A percentile compares a stretch with the other conserved stretches of the same genome.
These are phyloP conservation scores for Drosophila pegasa DNA, from an alignment of 2,888 invertebrate species.

Conservation along the genomic window DNA sequence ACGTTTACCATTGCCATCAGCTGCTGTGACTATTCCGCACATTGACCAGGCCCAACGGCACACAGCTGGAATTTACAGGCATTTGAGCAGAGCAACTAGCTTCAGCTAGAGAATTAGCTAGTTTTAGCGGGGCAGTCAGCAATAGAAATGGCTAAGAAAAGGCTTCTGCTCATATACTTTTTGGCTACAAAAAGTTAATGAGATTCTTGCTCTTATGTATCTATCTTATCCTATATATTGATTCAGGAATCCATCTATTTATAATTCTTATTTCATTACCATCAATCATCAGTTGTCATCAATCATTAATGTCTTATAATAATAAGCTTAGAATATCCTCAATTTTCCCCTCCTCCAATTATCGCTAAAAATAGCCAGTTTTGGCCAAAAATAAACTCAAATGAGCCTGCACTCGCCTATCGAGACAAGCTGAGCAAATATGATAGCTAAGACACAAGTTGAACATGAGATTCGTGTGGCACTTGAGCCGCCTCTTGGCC, in stretches of 20 bases:
- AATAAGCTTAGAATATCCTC: background rate
- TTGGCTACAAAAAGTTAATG: too few species aligned
- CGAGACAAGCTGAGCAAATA: constrained; percentile 58
- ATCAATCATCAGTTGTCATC: constrained; percentile 1
- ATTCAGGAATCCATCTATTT: background rate
- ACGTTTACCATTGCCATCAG: constrained; percentile 57
- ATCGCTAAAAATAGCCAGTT: background rate
- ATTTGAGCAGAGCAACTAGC: background rate
- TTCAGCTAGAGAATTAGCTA: background rate
- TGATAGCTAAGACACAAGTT: constrained; percentile 57
- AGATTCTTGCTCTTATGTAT: background rate
- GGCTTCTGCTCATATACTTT: too few species aligned
- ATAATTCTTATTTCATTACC: background rate
- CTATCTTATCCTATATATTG: background rate
- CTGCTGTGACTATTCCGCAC: constrained; percentile 37
- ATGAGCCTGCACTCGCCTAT: constrained; percentile 29
- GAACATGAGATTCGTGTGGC: constrained; percentile 60
- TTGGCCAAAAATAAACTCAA: background rate
- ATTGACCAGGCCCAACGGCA: constrained; percentile 40
- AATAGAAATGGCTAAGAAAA: background rate
- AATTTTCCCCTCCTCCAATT: too few species aligned
- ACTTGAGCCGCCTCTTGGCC: constrained; percentile 25
- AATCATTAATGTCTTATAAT: too few species aligned
- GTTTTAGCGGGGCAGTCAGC: background rate
- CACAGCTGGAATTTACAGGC: constrained; percentile 4